Evolutionary conservation across 2,113 vertebrate species (phyloP).

Genomic region (Maccullochella peelii): DNA sequence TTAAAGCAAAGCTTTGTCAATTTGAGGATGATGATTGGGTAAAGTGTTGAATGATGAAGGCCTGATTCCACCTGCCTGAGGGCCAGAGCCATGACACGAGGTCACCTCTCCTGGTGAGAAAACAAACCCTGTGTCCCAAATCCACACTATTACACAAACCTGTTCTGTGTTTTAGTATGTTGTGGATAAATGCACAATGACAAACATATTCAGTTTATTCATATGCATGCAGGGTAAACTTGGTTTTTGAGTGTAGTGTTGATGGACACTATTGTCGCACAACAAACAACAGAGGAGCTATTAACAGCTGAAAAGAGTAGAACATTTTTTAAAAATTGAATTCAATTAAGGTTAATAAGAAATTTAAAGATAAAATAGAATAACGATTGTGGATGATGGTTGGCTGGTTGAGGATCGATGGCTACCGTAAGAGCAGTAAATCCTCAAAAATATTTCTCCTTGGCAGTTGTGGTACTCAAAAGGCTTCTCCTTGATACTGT

Average conservation of each 20-base stretch:
- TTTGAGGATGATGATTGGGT: neutral
- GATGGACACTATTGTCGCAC: neutral
- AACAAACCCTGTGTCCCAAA: conserved; percentile 24
- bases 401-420: neutral
- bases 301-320: neutral
- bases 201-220: no score
- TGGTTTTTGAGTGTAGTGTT: neutral
- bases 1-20: conserved; percentile 19
- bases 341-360: neutral
- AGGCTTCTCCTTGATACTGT: neutral
- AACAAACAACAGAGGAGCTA: neutral
- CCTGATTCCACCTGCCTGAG: conserved; percentile 7
- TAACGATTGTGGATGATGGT: neutral
- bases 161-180: neutral
- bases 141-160: neutral
- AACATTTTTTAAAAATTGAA: neutral
- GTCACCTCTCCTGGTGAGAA: conserved; percentile 1
- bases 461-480: neutral
- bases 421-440: neutral
- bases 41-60: neutral
- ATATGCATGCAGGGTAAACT: neutral
- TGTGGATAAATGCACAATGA: neutral
- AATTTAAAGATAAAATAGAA: neutral
- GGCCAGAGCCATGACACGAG: neutral
- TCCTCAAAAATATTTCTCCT: no score